Base-by-base conservation (phyloP, 2,888 invertebrate species). In the Periphyllus acericola region DNA sequence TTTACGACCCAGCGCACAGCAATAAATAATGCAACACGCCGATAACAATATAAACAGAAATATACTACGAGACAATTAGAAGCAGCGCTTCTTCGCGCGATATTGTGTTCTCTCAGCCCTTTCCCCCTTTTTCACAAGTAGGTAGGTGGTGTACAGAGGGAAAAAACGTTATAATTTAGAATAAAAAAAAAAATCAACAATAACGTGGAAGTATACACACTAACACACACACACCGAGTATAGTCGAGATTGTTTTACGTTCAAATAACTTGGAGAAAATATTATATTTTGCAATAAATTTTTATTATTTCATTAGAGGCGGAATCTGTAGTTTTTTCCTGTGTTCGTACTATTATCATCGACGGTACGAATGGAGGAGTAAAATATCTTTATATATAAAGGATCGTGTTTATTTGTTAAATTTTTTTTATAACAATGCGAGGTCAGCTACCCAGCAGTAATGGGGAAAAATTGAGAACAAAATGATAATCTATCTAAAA, bases 231-330 rank as follows among this genome's bases (percentile, higher is more conserved):
- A 46, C 46, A 46, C 14, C 46, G 14, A 46, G 55, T 60, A 60
- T 3, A 19, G 40, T 40, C 0, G 4, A 66, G 66, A 66, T 66
- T 81, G 40, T 40, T 68, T 81, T 81, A 46, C 32, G 46, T 68
- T 40, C 68, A 46, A 32, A 46, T 68, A 68, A 68, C 29, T 68
- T 5, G 29, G 46, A 29, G 68, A 32, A 81, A 81, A 81, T 81
- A 81, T 60, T 60, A 21, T 60, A 46, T 68, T 81, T 68, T 32
- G 29, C 40, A 81, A 68, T 46, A 32, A 21, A 81, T 68, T 46
- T 81, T 66, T 71, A 81, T 68, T 81, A 71, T 81, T 55, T 81
- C 29, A 71, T 71, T 71, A 71, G 17, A 11, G 36, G n/a, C n/a
- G 46, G 14, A 71, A 71, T 71, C 29, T 29, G 71, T 32, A 46